phyloP scores from a whole-genome alignment of 2,113 vertebrate species.

The Elaphurus davidianus region DNA sequence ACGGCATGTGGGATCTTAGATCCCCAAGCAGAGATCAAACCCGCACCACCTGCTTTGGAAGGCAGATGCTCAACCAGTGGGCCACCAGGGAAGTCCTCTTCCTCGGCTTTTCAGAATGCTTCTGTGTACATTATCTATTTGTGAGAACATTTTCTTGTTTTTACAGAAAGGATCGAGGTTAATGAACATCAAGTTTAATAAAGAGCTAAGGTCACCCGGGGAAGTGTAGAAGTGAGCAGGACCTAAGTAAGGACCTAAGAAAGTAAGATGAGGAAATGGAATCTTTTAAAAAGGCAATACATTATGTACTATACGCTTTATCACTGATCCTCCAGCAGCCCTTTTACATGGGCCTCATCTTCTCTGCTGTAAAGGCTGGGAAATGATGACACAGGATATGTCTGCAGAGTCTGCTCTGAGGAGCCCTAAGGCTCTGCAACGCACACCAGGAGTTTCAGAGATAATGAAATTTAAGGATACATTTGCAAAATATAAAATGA shows the following conservation, averaged over 20 bases:
- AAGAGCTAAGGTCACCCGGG: not conserved
- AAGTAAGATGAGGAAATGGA: not conserved
- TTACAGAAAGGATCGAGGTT: not conserved
- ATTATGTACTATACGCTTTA: rapidly evolving
- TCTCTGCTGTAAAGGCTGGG: not conserved
- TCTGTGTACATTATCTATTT: not conserved
- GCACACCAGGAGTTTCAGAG: not conserved
- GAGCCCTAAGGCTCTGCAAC: not conserved
- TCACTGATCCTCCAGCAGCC: not conserved
- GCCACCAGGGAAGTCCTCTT: not conserved
- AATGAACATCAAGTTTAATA: not conserved
- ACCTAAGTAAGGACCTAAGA: not conserved
- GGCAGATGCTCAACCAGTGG: not conserved
- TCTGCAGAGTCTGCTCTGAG: not conserved
- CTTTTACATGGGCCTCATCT: not conserved
- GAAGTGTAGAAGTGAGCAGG: not conserved
- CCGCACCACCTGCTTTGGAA: not conserved
- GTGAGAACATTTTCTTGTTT: not conserved
- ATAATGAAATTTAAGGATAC: not conserved
- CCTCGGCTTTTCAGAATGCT: not conserved
- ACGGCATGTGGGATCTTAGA: not conserved
- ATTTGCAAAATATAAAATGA: not conserved
- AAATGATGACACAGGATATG: not conserved
- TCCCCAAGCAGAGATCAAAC: not conserved
- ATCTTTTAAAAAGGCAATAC: not conserved